Conservation (phyloP, 2,888 invertebrate genomes). For the Auanema freiburgensis region DNA sequence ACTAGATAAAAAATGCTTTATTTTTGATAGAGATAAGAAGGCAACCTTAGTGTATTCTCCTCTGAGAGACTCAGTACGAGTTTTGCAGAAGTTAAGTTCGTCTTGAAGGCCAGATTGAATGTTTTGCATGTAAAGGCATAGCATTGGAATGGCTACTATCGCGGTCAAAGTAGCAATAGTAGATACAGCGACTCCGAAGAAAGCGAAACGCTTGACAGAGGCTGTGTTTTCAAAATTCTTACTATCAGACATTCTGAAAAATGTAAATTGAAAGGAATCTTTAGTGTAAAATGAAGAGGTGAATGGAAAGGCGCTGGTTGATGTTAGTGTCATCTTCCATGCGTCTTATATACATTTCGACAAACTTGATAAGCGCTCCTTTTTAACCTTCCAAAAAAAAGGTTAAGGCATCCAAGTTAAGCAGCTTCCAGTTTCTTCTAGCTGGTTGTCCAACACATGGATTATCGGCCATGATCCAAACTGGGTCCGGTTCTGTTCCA, state of each 20-base stretch:
- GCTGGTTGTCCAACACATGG: too few species aligned
- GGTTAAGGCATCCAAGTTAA: too few species aligned
- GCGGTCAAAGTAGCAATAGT: conserved; percentile 60
- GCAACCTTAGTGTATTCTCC: conserved; percentile 49
- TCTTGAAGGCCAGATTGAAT: conserved; percentile 58
- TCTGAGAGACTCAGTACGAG: conserved; percentile 52
- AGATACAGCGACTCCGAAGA: conserved; percentile 51
- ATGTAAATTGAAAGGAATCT: not conserved
- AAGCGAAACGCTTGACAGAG: conserved; percentile 52
- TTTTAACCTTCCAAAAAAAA: too few species aligned
- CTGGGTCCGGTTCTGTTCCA: not conserved
- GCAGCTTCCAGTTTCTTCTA: too few species aligned
- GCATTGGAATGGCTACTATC: conserved; percentile 59
- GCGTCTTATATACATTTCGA: too few species aligned
- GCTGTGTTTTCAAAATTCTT: conserved; percentile 43
- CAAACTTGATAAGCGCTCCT: too few species aligned
- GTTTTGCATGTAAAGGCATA: conserved; percentile 62
- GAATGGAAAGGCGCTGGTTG: not conserved
- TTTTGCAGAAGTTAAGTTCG: conserved; percentile 60
- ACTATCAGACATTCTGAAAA: conserved; percentile 31
- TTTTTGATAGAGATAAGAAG: not conserved
- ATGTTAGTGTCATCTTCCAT: too few species aligned
- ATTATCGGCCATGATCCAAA: too few species aligned
- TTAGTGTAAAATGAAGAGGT: not conserved
- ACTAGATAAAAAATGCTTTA: conserved; percentile 6